These are phyloP conservation scores for Delia radicum DNA, from an alignment of 1,140 invertebrate species.

Conservation along the genomic window DNA sequence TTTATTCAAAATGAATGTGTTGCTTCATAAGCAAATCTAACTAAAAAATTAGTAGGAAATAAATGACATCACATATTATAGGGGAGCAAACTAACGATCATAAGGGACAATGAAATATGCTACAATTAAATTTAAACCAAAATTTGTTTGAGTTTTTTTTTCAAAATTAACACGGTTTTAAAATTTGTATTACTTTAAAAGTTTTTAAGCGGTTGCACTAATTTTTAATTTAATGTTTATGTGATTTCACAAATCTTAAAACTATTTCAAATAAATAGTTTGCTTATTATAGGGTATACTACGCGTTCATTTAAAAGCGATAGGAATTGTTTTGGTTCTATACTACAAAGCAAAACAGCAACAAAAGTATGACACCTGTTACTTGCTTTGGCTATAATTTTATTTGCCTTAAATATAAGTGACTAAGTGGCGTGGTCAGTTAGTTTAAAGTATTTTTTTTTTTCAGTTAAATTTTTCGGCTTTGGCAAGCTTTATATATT, in stretches of 20 bases:
- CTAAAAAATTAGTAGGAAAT: background rate
- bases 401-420: background rate
- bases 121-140: no score
- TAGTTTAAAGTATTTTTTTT: no score
- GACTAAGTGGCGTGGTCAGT: background rate
- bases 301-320: background rate
- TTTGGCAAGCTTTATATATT: background rate
- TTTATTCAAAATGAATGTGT: background rate
- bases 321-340: background rate
- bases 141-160: no score
- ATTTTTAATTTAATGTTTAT: no score
- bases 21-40: background rate
- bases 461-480: no score
- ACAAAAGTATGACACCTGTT: background rate
- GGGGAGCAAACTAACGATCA: background rate
- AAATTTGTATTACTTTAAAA: no score
- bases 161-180: no score
- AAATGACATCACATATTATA: background rate
- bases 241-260: no score
- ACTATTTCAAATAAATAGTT: no score
- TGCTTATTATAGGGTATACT: background rate
- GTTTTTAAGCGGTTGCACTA: no score
- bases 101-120: no score
- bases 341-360: no score
- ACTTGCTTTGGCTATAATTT: background rate